These are phyloP conservation scores for Irena cyanogastra DNA, from an alignment of 2,113 vertebrate species.

Conservation along the genomic window DNA sequence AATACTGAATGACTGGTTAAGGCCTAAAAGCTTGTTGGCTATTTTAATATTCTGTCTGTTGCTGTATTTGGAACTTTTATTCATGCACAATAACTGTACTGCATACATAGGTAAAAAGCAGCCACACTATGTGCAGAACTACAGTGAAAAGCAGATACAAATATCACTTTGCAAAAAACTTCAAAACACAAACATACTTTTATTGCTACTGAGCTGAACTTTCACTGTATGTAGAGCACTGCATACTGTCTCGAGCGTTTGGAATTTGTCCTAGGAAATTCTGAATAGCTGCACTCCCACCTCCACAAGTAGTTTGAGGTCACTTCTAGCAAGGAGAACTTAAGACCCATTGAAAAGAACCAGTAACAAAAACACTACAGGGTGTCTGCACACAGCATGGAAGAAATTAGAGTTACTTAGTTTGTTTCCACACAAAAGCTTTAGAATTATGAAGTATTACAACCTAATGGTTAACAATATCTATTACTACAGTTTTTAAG, in stretches of 20 bases:
- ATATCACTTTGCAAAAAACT: neutral
- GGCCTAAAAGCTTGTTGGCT: neutral
- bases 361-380: neutral
- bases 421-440: neutral
- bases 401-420: neutral
- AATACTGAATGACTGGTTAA: neutral
- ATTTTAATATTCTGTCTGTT: neutral
- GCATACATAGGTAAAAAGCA: neutral
- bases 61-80: neutral
- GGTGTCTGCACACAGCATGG: neutral
- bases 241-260: neutral
- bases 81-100: neutral
- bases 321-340: neutral
- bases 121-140: neutral
- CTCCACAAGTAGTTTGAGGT: neutral
- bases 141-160: neutral
- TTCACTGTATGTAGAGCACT: neutral
- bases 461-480: neutral
- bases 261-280: conserved; percentile 23
- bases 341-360: neutral
- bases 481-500: neutral
- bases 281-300: neutral
- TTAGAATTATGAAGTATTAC: neutral
- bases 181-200: neutral
- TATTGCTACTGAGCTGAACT: neutral